phyloP scores from a whole-genome alignment of 2,888 invertebrate species.

The Brachynemurus nebulosus region DNA sequence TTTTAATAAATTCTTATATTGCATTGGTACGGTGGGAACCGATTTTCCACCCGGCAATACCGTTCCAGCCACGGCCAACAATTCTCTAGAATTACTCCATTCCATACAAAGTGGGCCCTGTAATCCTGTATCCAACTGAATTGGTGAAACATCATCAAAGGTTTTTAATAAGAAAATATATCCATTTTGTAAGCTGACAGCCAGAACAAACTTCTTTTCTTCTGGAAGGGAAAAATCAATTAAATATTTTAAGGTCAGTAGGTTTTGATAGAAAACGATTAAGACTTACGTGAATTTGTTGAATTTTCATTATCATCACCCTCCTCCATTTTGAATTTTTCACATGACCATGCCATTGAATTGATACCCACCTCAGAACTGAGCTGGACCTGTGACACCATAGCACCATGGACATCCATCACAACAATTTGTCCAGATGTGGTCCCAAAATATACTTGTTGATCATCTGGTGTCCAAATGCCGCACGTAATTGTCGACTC shows the following conservation, averaged over 20 bases:
- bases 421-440: slow-evolving; percentile 90
- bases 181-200: slow-evolving; percentile 82
- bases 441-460: slow-evolving; percentile 93
- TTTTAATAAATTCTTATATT: slow-evolving; percentile 71
- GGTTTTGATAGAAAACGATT: not conserved
- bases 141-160: slow-evolving; percentile 88
- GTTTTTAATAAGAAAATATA: slow-evolving; percentile 76
- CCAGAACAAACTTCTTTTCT: slow-evolving; percentile 61
- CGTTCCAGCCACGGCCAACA: slow-evolving; percentile 82
- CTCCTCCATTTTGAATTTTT: slow-evolving; percentile 97
- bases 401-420: slow-evolving; percentile 92
- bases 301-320: slow-evolving; percentile 51
- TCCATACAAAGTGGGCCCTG: slow-evolving; percentile 77
- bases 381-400: slow-evolving; percentile 87
- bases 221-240: slow-evolving; percentile 27
- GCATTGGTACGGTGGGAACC: slow-evolving; percentile 26
- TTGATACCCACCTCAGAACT: slow-evolving; percentile 75
- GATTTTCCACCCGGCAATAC: slow-evolving; percentile 30
- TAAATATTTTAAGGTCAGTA: not conserved
- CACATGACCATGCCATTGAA: slow-evolving; percentile 93
- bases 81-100: slow-evolving; percentile 91
- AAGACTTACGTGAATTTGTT: not conserved
- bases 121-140: slow-evolving; percentile 69
- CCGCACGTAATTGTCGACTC: slow-evolving; percentile 92
- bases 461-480: slow-evolving; percentile 96